Conservation (phyloP, 1,140 invertebrate species). For the Prorops nasuta region DNA sequence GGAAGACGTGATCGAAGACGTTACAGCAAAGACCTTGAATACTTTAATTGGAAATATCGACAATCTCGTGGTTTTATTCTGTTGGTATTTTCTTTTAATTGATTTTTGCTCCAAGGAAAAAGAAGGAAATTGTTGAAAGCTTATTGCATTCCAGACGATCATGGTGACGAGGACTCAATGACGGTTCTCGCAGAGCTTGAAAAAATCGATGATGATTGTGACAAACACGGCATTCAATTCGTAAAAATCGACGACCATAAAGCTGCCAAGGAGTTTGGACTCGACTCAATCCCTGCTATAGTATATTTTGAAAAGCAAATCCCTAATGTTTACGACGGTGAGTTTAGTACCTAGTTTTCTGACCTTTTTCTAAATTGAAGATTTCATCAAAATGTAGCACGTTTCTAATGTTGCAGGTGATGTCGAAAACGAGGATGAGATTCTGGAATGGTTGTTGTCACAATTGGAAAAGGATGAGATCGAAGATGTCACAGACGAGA, state of each 20-base stretch:
- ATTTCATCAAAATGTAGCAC: neutral
- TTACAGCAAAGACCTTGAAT: slow-evolving; percentile 82
- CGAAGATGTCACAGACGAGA: slow-evolving; percentile 92
- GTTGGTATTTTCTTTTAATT: slow-evolving; percentile 62
- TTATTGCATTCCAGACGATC: slow-evolving; percentile 66
- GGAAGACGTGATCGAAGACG: slow-evolving; percentile 91
- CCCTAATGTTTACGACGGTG: slow-evolving; percentile 88
- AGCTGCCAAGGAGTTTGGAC: slow-evolving; percentile 81
- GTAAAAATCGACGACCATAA: slow-evolving; percentile 88
- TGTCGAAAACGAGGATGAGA: slow-evolving; percentile 86
- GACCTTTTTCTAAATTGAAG: slow-evolving; percentile 1
- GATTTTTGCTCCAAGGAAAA: neutral
- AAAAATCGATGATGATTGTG: slow-evolving; percentile 91
- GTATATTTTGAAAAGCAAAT: slow-evolving; percentile 93
- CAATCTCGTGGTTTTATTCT: slow-evolving; percentile 89
- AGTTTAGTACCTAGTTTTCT: too few relatives aligned
- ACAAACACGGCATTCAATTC: slow-evolving; percentile 89
- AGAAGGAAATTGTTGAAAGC: slow-evolving; percentile 2
- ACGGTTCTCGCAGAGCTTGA: slow-evolving; percentile 81
- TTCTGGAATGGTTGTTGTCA: slow-evolving; percentile 82
- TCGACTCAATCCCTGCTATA: slow-evolving; percentile 80
- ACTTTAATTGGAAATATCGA: slow-evolving; percentile 88
- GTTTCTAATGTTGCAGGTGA: slow-evolving; percentile 67
- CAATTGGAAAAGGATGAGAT: slow-evolving; percentile 91
- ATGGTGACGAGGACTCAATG: slow-evolving; percentile 82